A percentile compares a stretch with the other conserved stretches of the same genome.
These are phyloP conservation scores for Scaptodrosophila lebanonensis DNA, from an alignment of 1,140 invertebrate genomes.

Conservation along the genomic window DNA sequence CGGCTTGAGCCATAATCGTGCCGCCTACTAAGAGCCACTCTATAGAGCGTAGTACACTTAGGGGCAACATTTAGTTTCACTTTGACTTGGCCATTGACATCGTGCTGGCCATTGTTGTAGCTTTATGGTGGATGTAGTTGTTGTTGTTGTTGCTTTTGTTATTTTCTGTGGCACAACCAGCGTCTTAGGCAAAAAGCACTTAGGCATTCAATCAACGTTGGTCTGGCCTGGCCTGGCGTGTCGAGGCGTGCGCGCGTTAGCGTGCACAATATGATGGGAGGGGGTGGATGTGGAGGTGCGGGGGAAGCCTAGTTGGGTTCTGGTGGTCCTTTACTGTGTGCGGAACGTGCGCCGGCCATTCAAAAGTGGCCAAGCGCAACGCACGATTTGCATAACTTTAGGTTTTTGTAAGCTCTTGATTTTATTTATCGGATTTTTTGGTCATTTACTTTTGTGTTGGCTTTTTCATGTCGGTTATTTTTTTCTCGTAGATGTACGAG, in stretches of 20 bases:
- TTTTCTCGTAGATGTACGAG: too few species aligned
- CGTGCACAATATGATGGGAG: conserved; percentile 37
- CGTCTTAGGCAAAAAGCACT: conserved; percentile 40
- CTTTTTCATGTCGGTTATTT: too few species aligned
- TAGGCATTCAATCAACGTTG: conserved; percentile 66
- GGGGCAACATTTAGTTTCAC: conserved; percentile 66
- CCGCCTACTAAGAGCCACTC: conserved; percentile 11
- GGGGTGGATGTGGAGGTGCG: not conserved
- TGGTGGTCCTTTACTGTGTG: too few species aligned
- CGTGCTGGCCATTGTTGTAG: too few species aligned
- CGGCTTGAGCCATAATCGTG: conserved; percentile 47
- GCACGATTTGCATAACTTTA: conserved; percentile 61
- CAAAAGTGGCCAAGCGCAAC: conserved; percentile 49
- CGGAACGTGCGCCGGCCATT: conserved; percentile 23
- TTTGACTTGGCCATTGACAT: conserved; percentile 13
- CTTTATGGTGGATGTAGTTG: conserved; percentile 35
- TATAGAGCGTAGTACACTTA: conserved; percentile 47
- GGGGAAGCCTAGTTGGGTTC: not conserved
- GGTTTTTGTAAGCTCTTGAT: conserved; percentile 12
- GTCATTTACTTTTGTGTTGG: conserved; percentile 44
- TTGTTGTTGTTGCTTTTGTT: conserved; percentile 37
- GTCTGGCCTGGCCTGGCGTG: conserved; percentile 47
- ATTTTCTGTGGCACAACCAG: conserved; percentile 16
- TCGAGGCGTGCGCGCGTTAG: conserved; percentile 39
- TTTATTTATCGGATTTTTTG: conserved; percentile 35